phyloP scores from a whole-genome alignment of 2,113 vertebrate species.

The Rhadina sibilatrix region DNA sequence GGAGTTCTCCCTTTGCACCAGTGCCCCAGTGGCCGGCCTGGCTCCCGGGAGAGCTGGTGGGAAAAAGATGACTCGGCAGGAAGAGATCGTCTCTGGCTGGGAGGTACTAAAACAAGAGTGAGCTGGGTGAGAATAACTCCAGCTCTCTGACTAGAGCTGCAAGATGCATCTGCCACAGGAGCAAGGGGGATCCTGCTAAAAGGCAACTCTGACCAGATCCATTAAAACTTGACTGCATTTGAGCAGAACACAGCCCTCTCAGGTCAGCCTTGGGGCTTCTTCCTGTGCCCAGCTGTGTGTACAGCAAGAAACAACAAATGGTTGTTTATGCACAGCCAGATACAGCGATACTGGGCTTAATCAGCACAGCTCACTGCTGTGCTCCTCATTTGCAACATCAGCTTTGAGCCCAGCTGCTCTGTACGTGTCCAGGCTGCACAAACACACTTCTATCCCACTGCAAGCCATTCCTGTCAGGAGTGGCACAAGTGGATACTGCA shows the following conservation, averaged over 20 bases:
- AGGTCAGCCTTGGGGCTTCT: not conserved
- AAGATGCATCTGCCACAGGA: not conserved
- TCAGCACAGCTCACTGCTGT: not conserved
- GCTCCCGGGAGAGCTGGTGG: not conserved
- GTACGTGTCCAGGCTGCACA: fast-evolving
- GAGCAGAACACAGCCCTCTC: not conserved
- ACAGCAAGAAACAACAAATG: not conserved
- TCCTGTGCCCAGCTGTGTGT: not conserved
- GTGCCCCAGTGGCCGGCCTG: not conserved
- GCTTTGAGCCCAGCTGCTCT: not conserved
- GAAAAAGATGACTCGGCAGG: not conserved
- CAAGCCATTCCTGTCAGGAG: not conserved
- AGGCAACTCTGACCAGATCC: not conserved
- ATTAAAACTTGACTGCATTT: not conserved
- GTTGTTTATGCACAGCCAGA: not conserved
- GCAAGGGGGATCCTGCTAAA: not conserved
- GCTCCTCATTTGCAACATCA: not conserved
- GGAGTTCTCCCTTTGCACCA: not conserved
- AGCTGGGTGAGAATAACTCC: not conserved
- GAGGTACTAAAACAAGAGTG: not conserved
- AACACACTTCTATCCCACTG: not conserved
- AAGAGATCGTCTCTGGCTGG: not conserved
- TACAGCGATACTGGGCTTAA: not conserved
- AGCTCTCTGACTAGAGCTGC: not conserved
- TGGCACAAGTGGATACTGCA: not conserved